phyloP scores from a whole-genome alignment of 2,888 invertebrate species.

The Torymus auratus region DNA sequence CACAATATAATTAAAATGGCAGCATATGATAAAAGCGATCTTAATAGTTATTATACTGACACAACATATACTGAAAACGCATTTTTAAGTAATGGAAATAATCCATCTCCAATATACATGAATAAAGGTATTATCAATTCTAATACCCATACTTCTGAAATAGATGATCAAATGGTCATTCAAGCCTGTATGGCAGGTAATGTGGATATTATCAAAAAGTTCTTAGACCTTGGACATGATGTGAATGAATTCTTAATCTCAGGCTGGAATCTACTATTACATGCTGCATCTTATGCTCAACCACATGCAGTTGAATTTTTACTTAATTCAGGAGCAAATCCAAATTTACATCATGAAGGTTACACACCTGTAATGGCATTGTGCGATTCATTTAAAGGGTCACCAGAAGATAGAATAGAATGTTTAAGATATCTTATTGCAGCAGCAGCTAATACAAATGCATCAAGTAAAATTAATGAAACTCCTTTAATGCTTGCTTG shows the following conservation, averaged over 20 bases:
- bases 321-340: slow-evolving; percentile 80
- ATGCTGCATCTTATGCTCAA: slow-evolving; percentile 81
- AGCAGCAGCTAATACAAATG: slow-evolving; percentile 79
- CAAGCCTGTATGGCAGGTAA: slow-evolving; percentile 68
- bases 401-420: slow-evolving; percentile 75
- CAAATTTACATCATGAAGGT: slow-evolving; percentile 79
- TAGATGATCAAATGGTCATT: slow-evolving; percentile 52
- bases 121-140: background rate
- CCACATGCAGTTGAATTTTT: slow-evolving; percentile 78
- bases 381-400: slow-evolving; percentile 78
- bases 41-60: background rate
- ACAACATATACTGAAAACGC: background rate
- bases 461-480: slow-evolving; percentile 79
- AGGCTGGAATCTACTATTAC: slow-evolving; percentile 81
- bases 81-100: background rate
- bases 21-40: background rate
- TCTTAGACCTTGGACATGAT: slow-evolving; percentile 66
- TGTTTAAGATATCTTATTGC: slow-evolving; percentile 79
- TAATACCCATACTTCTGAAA: background rate
- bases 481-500: slow-evolving; percentile 83
- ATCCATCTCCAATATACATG: background rate
- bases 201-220: slow-evolving; percentile 63
- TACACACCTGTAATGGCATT: slow-evolving; percentile 82
- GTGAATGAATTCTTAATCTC: slow-evolving; percentile 77
- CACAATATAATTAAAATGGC: background rate